Evolutionary conservation across 2,113 vertebrate species (phyloP), one percentile per base, ranked within the genome.

Genomic region (Progne subis): DNA sequence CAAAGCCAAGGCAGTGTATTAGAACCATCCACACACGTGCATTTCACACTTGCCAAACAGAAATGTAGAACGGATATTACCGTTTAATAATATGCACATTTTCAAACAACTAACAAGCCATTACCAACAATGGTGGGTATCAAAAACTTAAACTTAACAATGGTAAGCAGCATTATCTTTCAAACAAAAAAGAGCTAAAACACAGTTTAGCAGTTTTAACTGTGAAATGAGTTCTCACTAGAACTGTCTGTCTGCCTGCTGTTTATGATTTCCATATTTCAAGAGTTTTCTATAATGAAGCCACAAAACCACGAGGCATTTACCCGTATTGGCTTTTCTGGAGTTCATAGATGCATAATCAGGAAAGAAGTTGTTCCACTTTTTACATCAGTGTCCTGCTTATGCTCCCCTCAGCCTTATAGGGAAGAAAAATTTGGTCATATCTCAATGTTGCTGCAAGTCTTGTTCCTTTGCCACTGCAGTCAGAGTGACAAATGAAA

Each of bases 401-500:
- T 69, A 34, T 68, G 63, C 47, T 92, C 23, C 46, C 34, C 26
- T 91, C 82, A 82, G 3, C 96, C 95, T 94, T 94, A 82, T 59
- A 96, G 86, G 94, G 94, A 68, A 92, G 82, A 97, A 97, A 70
- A 87, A 95, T 94, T 61, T 82, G 50, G 32, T 87, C 79, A 55
- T n/a, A 69, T 78, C 55, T 55, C 29, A 76, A 34, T 6, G 25
- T 37, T 87, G 41, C 20, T 68, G 18, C 50, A 88, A 88, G 39
- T 23, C 34, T 39, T 82, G 49, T 49, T 82, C n/a, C 37, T 88
- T 71, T 75, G 46, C 78, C 53, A 53, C 55, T 77, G 46, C 43
- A 67, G 23, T 47, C 83, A 90, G 50, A 64, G 44, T 12, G 18
- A 74, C 67, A 65, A 28, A 44, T 21, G 41, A 32, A 46, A 52